These are phyloP conservation scores for Drosophila orena DNA, from an alignment of 1,140 invertebrate genomes.

Conservation along the genomic window DNA sequence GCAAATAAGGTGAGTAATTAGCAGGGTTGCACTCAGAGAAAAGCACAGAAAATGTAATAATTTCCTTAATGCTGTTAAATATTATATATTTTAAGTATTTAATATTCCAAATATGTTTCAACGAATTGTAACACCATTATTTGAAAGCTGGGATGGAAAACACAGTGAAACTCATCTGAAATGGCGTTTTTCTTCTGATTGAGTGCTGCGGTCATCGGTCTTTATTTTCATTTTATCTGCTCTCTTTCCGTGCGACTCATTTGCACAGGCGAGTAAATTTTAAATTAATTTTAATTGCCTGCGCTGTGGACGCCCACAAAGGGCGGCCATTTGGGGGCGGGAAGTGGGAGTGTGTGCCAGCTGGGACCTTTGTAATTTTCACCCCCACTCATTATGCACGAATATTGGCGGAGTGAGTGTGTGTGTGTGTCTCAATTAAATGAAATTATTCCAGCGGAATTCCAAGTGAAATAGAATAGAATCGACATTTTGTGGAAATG, in stretches of 20 bases:
- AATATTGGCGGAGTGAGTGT: slow-evolving; percentile 7
- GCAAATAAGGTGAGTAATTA: slow-evolving; percentile 3
- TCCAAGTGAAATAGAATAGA: slow-evolving; percentile 35
- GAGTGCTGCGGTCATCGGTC: slow-evolving; percentile 3
- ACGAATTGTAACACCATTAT: too few relatives aligned
- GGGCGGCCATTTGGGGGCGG: slow-evolving; percentile 1
- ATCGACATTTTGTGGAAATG: slow-evolving; percentile 16
- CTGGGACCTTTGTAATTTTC: slow-evolving; percentile 39
- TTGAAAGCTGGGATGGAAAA: background rate
- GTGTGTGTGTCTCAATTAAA: slow-evolving; percentile 43
- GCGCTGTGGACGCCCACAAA: slow-evolving; percentile 38
- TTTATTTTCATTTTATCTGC: slow-evolving; percentile 37
- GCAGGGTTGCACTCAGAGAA: slow-evolving; percentile 4
- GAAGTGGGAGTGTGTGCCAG: background rate
- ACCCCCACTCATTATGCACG: slow-evolving; percentile 53
- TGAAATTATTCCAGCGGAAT: slow-evolving; percentile 47
- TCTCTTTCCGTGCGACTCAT: slow-evolving; percentile 49
- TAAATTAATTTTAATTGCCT: slow-evolving; percentile 82
- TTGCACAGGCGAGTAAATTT: slow-evolving; percentile 66
- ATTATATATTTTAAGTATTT: background rate
- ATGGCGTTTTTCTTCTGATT: slow-evolving; percentile 3
- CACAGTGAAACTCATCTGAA: background rate
- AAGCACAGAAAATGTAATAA: background rate
- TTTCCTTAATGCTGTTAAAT: background rate
- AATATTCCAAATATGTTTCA: too few relatives aligned